Conservation (phyloP, 2,888 invertebrate species). For the Xestia c-nigrum region DNA sequence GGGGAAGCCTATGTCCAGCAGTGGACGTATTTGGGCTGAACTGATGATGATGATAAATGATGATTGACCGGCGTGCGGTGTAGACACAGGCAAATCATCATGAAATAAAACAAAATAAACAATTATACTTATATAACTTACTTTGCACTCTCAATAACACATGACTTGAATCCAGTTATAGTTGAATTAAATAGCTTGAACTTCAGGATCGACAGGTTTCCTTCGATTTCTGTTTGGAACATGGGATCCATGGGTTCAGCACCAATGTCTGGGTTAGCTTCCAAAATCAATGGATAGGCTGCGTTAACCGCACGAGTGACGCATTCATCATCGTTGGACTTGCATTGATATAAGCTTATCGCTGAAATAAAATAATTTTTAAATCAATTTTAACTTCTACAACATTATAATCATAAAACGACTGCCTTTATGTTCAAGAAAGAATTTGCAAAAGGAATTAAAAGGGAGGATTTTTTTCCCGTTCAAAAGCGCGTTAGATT, state of each 20-base stretch:
- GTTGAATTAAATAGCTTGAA: slow-evolving; percentile 67
- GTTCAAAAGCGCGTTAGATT: no score
- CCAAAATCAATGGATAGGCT: slow-evolving; percentile 58
- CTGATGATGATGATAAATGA: no score
- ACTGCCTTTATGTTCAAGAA: not conserved
- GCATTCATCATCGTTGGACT: slow-evolving; percentile 67
- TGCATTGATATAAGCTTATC: slow-evolving; percentile 64
- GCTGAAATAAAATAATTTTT: slow-evolving; percentile 34
- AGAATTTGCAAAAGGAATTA: not conserved
- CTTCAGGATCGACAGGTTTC: slow-evolving; percentile 65
- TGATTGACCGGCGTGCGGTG: no score
- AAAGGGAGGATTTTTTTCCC: not conserved
- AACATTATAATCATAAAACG: no score
- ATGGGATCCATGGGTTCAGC: slow-evolving; percentile 71
- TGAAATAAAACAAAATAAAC: not conserved
- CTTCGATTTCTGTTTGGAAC: slow-evolving; percentile 65
- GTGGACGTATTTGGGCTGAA: no score
- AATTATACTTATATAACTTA: slow-evolving; percentile 62
- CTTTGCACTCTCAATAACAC: slow-evolving; percentile 68
- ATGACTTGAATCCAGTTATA: slow-evolving; percentile 69
- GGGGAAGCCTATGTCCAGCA: no score
- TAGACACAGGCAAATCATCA: no score
- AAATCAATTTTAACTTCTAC: not conserved
- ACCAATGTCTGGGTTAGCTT: slow-evolving; percentile 65
- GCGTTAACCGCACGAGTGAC: slow-evolving; percentile 58